These are phyloP conservation scores for Micromussa lordhowensis DNA, from an alignment of 92 coral and sea anemone genomes.

Conservation along the genomic window DNA sequence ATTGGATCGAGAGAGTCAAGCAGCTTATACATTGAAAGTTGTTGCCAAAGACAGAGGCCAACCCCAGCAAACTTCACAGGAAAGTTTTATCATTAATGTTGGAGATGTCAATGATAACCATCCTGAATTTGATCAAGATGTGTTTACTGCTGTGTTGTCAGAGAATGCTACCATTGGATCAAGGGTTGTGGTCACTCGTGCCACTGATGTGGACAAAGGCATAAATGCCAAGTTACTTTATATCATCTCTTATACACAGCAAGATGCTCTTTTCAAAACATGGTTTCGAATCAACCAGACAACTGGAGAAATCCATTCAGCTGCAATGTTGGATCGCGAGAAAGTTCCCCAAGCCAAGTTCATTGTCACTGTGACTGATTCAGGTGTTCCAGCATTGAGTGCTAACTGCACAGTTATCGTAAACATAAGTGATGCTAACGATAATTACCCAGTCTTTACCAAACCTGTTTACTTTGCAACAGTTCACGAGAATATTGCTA, in stretches of 20 bases:
- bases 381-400: constrained; percentile 66
- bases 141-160: constrained; percentile 66
- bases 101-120: constrained; percentile 93
- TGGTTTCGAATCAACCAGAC: constrained; percentile 81
- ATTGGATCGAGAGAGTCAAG: constrained; percentile 79
- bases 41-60: constrained; percentile 83
- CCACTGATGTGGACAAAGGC: constrained; percentile 79
- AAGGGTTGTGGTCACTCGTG: constrained; percentile 72
- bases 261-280: constrained; percentile 41
- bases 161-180: constrained; percentile 78
- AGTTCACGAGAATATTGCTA: constrained; percentile 72
- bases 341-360: constrained; percentile 63
- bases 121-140: constrained; percentile 79
- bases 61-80: constrained; percentile 67
- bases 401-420: constrained; percentile 91
- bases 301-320: constrained; percentile 80
- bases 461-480: constrained; percentile 63
- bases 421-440: constrained; percentile 83
- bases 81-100: constrained; percentile 75
- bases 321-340: constrained; percentile 84
- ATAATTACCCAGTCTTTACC: constrained; percentile 87
- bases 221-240: constrained; percentile 72
- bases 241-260: constrained; percentile 56
- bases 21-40: constrained; percentile 57
- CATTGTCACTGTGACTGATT: constrained; percentile 75